phyloP scores from a whole-genome alignment of 2,888 invertebrate species.

The Ametastegia equiseti region DNA sequence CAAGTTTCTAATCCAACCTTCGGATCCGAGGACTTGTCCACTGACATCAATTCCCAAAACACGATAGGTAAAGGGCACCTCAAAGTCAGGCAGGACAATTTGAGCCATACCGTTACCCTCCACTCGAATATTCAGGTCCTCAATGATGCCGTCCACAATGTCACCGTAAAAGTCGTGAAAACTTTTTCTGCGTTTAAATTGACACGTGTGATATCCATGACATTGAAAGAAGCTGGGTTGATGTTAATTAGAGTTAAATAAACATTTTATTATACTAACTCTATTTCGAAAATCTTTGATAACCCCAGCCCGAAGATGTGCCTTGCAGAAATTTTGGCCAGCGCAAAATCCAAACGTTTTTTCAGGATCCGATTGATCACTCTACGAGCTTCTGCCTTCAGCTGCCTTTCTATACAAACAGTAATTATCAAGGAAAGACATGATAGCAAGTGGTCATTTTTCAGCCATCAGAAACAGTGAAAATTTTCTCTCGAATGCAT shows the following conservation, averaged over 20 bases:
- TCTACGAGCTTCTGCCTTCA: not conserved
- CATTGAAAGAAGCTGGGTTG: no score
- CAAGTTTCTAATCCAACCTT: constrained; percentile 9
- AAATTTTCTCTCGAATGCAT: no score
- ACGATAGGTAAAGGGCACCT: not conserved
- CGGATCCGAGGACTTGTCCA: not conserved
- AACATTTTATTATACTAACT: not conserved
- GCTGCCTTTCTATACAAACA: not conserved
- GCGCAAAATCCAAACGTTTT: not conserved
- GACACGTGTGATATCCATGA: no score
- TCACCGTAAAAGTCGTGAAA: not conserved
- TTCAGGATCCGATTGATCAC: not conserved
- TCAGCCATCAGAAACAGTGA: not conserved
- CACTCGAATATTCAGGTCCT: not conserved
- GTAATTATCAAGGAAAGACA: not conserved
- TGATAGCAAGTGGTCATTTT: no score
- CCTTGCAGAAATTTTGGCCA: not conserved
- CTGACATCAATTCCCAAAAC: not conserved
- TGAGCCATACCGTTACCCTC: not conserved
- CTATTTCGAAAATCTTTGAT: not conserved
- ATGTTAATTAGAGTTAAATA: not conserved
- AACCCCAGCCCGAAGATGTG: not conserved
- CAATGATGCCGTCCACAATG: not conserved
- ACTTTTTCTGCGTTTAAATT: not conserved
- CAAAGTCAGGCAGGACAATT: not conserved